Evolutionary conservation across 2,888 invertebrate species (phyloP), one percentile per base, ranked within the genome.

Genomic region (Oscheius sp.): DNA sequence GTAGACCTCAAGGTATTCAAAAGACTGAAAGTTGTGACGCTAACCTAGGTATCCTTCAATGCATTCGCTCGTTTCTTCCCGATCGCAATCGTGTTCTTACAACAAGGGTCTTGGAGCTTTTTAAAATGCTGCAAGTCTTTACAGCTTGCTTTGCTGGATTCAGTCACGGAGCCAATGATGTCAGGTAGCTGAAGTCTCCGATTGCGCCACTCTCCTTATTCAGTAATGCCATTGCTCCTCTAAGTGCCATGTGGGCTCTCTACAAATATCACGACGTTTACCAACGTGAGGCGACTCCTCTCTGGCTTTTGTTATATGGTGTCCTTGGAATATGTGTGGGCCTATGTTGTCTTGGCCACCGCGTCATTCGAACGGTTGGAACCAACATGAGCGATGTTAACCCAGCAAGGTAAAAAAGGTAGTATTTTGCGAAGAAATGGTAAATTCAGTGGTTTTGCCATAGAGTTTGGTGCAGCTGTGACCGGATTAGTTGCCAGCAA

Each of bases 101-200:
- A 46, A 43, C 72, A 56, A 74, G 81, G 9, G 86, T 85, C 1
- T 73, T 85, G 45, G 71, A 73, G 29, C 73, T 94, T 29, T 99
- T 99, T 91, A 94, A 95, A 53, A 95, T 96, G 89, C 91, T 98
- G 55, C 98, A 99, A 92, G 93, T 98, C 69, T 91, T 99, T 73
- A 98, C 98, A 0, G 99, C 98, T 3, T 93, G 95, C 16, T 99
- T 99, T 89, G 98, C 97, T 1, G 95, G 96, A 70, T 99, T 99
- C 89, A 98, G 98, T n/a, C 98, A 99, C 88, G 99, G 98, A 45
- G 98, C 98, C 21, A 99, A 99, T 89, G 99, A 99, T 90, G 98
- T 99, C 77, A 94, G 94, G 94, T 94, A 53, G n/a, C n/a, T n/a
- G 27, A n/a, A 58, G 21, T n/a, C 7, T 55, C 25, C 0, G 71